Conservation (phyloP, 1,140 invertebrate species). For the Habropoda laboriosa region DNA sequence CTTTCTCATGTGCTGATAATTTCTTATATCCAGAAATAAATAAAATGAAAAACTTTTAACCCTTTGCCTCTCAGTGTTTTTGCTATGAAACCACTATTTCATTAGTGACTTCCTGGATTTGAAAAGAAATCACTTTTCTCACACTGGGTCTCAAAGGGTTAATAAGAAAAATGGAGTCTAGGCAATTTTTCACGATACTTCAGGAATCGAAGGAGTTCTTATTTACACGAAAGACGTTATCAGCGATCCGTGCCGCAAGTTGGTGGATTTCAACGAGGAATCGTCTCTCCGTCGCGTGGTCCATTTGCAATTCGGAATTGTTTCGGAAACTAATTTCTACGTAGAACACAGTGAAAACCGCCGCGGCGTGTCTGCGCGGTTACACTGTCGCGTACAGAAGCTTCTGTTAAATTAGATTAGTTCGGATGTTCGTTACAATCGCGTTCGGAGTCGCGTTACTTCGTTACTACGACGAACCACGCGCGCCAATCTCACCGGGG, state of each 20-base stretch:
- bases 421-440: slow-evolving; percentile 64
- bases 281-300: neutral
- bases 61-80: too few relatives aligned
- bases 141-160: too few relatives aligned
- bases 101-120: too few relatives aligned
- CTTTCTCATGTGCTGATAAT: too few relatives aligned
- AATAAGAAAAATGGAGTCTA: too few relatives aligned
- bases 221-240: neutral
- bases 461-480: slow-evolving; percentile 52
- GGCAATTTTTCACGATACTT: too few relatives aligned
- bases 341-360: slow-evolving; percentile 32
- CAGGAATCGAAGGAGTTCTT: neutral
- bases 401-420: slow-evolving; percentile 64
- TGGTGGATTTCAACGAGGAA: neutral
- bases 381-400: slow-evolving; percentile 61
- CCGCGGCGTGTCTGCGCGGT: slow-evolving; percentile 18
- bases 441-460: slow-evolving; percentile 28
- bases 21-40: too few relatives aligned
- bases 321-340: slow-evolving; percentile 66
- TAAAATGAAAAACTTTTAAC: too few relatives aligned
- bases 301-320: slow-evolving; percentile 59
- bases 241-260: neutral
- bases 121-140: too few relatives aligned
- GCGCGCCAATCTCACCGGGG: slow-evolving; percentile 44
- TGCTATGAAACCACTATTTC: too few relatives aligned